phyloP scores from a whole-genome alignment of 2,113 vertebrate species.

The Sialia sialis region DNA sequence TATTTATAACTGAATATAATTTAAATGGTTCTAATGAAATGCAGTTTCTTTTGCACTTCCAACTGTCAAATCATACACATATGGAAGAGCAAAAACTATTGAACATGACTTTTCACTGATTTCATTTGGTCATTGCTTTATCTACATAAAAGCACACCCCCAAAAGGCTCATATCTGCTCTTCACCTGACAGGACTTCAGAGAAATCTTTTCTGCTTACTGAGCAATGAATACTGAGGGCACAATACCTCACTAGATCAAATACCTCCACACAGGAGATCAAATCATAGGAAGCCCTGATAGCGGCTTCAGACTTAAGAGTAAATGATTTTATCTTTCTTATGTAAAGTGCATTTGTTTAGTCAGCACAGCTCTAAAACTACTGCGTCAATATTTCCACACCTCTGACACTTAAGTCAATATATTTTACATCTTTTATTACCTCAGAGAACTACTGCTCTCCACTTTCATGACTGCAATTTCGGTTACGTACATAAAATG shows the following conservation, averaged over 20 bases:
- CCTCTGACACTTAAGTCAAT: not conserved
- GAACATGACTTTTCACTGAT: not conserved
- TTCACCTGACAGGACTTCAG: not conserved
- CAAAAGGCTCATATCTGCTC: not conserved
- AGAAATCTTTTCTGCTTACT: not conserved
- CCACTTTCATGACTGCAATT: not conserved
- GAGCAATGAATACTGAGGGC: not conserved
- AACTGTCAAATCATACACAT: not conserved
- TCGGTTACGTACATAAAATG: not conserved
- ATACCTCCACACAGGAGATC: not conserved
- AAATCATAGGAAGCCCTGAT: not conserved
- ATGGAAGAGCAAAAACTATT: fast-evolving
- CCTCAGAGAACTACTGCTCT: not conserved
- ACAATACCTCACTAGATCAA: not conserved
- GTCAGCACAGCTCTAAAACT: not conserved
- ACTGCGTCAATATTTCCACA: not conserved
- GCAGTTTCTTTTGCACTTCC: not conserved
- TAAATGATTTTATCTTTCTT: slow-evolving; percentile 19
- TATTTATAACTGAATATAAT: not conserved
- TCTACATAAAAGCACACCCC: not conserved
- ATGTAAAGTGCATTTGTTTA: not conserved
- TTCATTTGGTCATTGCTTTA: not conserved
- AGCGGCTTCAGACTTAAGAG: not conserved
- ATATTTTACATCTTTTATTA: not conserved
- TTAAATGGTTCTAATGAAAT: not conserved